Evolutionary conservation across 2,113 vertebrate species (phyloP).

Genomic region (Perccottus glenii): DNA sequence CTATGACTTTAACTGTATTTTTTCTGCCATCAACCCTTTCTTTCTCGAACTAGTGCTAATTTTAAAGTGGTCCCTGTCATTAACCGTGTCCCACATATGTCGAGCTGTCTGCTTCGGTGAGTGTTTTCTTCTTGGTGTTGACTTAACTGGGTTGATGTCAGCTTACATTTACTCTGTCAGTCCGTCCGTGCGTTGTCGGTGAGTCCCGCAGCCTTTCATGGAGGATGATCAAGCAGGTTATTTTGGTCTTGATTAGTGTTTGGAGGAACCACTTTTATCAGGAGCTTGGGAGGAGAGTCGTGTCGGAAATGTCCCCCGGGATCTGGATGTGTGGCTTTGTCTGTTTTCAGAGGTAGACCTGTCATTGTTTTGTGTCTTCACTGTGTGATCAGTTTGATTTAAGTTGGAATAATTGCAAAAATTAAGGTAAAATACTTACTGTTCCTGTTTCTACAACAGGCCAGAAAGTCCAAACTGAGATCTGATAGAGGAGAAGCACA

Average conservation of each 20-base stretch:
- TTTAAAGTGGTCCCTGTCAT: slow-evolving; percentile 59
- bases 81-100: slow-evolving; percentile 65
- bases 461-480: too few relatives aligned
- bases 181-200: slow-evolving; percentile 34
- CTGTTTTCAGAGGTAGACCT: neutral
- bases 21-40: slow-evolving; percentile 25
- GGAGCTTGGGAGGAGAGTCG: slow-evolving; percentile 27
- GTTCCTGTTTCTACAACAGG: too few relatives aligned
- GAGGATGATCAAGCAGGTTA: slow-evolving; percentile 68
- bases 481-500: too few relatives aligned
- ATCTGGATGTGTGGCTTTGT: neutral
- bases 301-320: slow-evolving; percentile 16
- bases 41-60: slow-evolving; percentile 48
- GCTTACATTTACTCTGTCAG: slow-evolving; percentile 49
- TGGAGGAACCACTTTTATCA: slow-evolving; percentile 63
- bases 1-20: slow-evolving; percentile 19
- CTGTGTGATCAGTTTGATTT: too few relatives aligned
- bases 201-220: slow-evolving; percentile 57
- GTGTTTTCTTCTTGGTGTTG: slow-evolving; percentile 28
- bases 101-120: slow-evolving; percentile 47
- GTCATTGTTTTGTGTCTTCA: neutral
- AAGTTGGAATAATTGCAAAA: too few relatives aligned
- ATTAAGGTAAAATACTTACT: too few relatives aligned
- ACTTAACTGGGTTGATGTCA: slow-evolving; percentile 68
- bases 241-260: slow-evolving; percentile 62